Percentiles rank a stretch among this genome's conserved stretches.
Evolutionary conservation across 1,140 invertebrate genomes (phyloP).

Genomic region (Euwallacea fornicatus): DNA sequence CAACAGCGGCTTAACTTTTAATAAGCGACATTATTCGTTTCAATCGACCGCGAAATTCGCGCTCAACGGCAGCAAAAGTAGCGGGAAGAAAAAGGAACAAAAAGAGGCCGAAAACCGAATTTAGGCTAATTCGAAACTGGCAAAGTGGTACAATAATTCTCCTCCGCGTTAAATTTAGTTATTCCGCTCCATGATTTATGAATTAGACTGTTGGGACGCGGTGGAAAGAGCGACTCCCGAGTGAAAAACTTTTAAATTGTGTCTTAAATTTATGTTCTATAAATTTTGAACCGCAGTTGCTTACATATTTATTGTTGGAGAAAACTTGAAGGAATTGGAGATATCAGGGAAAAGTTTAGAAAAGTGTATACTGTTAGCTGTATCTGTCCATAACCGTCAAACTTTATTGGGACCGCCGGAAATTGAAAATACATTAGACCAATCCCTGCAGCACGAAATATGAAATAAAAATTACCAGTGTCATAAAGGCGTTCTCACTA

Average conservation of each 20-base stretch:
- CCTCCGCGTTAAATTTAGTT: conserved; percentile 30
- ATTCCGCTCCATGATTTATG: conserved; percentile 30
- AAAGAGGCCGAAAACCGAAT: conserved; percentile 9
- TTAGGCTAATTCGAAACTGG: conserved; percentile 24
- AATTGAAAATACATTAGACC: too few species aligned
- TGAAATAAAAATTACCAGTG: too few species aligned
- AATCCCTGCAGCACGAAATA: too few species aligned
- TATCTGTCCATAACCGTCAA: too few species aligned
- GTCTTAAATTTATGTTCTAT: conserved; percentile 25
- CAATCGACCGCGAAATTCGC: conserved; percentile 10
- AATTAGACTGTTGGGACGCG: conserved; percentile 20
- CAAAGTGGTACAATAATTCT: conserved; percentile 31
- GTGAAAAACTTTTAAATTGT: conserved; percentile 34
- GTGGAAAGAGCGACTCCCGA: conserved; percentile 1
- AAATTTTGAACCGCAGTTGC: conserved; percentile 7
- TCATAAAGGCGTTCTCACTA: too few species aligned
- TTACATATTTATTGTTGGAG: conserved; percentile 5
- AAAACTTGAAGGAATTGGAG: background rate
- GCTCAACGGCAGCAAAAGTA: background rate
- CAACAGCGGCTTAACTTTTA: conserved; percentile 7
- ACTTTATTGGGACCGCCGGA: too few species aligned
- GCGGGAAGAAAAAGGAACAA: conserved; percentile 6
- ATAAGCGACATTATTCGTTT: conserved; percentile 10
- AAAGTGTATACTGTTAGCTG: too few species aligned
- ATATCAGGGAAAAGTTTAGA: background rate